These are phyloP conservation scores for Triops cancriformis DNA, from an alignment of 1,140 invertebrate species.

Conservation along the genomic window DNA sequence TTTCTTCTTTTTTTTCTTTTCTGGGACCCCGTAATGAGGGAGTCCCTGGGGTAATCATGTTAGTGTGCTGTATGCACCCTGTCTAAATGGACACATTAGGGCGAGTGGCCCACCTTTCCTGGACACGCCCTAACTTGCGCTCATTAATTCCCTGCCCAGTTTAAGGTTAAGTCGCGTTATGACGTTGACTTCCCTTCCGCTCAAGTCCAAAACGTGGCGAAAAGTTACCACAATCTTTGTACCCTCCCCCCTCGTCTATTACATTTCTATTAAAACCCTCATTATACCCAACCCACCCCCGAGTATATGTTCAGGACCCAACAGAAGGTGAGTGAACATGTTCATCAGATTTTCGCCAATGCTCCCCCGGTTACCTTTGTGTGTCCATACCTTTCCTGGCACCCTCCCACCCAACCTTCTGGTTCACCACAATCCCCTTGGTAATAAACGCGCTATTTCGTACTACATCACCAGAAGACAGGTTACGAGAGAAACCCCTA, in stretches of 20 bases:
- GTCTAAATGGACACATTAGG: conserved; percentile 5
- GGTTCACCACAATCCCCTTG: neutral
- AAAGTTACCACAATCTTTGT: neutral
- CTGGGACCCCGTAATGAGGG: neutral
- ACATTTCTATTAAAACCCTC: neutral
- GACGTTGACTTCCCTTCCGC: neutral
- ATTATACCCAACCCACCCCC: neutral
- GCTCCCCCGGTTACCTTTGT: neutral
- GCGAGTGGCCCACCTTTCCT: conserved; percentile 8
- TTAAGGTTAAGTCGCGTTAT: neutral
- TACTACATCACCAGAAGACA: neutral
- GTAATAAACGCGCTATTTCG: neutral
- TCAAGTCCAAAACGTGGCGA: neutral
- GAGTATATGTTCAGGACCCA: neutral
- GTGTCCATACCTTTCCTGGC: neutral
- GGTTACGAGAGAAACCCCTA: neutral
- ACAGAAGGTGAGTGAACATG: neutral
- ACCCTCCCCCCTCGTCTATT: neutral
- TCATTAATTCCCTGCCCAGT: conserved; percentile 9
- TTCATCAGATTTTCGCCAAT: neutral
- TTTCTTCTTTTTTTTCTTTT: too few species aligned
- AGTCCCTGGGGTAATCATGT: conserved; percentile 12
- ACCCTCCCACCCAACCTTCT: neutral
- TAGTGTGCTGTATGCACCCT: conserved; percentile 5
- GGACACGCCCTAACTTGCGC: conserved; percentile 3